These are phyloP conservation scores for Norana najaformis DNA, from an alignment of 2,888 invertebrate species.

Conservation along the genomic window DNA sequence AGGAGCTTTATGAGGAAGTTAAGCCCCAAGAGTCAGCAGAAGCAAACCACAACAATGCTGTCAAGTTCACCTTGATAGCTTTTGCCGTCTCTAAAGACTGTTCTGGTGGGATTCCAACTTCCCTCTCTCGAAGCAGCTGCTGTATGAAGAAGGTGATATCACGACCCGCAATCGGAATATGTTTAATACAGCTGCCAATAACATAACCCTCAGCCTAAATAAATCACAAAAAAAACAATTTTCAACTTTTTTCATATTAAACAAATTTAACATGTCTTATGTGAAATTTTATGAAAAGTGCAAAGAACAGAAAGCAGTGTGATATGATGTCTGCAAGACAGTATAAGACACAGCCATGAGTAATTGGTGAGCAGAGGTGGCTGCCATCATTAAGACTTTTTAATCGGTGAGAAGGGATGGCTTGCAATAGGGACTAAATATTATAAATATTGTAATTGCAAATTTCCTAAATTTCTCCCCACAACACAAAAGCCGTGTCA, in stretches of 20 bases:
- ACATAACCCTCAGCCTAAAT: conserved; percentile 94
- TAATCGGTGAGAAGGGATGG: not conserved
- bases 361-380: not conserved
- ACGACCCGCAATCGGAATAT: conserved; percentile 99
- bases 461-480: too few relatives aligned
- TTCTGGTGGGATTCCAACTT: conserved; percentile 96
- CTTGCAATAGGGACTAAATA: not conserved
- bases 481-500: too few relatives aligned
- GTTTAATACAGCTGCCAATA: conserved; percentile 98
- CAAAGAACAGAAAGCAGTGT: not conserved
- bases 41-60: not conserved
- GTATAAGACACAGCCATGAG: not conserved
- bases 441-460: not conserved
- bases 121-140: conserved; percentile 89
- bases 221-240: not conserved
- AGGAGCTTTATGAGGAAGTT: not conserved
- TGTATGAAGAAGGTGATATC: conserved; percentile 99
- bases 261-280: not conserved
- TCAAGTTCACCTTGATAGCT: conserved; percentile 79
- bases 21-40: not conserved
- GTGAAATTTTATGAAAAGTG: not conserved
- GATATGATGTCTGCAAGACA: not conserved
- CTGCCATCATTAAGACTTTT: not conserved
- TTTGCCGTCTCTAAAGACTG: conserved; percentile 98
- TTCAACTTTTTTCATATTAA: too few relatives aligned